Evolutionary conservation across 2,113 vertebrate genomes (phyloP).

Genomic region (Malurus cyaneus): DNA sequence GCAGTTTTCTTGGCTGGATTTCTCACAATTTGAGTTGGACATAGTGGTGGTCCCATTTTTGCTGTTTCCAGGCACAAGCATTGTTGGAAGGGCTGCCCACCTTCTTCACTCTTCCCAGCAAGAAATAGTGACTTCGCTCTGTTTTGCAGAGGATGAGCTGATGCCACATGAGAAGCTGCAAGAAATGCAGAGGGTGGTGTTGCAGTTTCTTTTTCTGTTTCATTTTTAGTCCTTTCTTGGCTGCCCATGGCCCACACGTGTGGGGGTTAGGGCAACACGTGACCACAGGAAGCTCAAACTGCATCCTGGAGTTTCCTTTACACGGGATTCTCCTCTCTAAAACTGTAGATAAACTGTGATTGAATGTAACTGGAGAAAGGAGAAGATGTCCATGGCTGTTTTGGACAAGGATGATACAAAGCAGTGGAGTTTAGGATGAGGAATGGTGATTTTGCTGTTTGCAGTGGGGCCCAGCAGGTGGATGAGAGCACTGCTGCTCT

Average conservation of each 20-base stretch:
- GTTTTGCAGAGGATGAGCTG: not conserved
- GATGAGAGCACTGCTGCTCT: too few species aligned
- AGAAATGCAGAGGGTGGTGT: not conserved
- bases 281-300: not conserved
- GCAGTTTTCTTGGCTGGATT: not conserved
- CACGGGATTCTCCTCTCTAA: not conserved
- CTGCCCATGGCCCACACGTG: fast-evolving
- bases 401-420: too few species aligned
- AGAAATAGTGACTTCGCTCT: not conserved
- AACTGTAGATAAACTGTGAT: not conserved
- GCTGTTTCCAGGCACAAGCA: not conserved
- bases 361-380: too few species aligned
- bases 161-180: not conserved
- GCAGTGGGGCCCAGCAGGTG: too few species aligned
- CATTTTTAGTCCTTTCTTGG: not conserved
- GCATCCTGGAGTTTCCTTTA: not conserved
- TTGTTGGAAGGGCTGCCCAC: not conserved
- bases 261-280: not conserved
- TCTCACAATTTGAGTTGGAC: not conserved
- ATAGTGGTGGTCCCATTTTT: not conserved
- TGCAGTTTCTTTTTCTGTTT: not conserved
- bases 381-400: too few species aligned
- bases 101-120: not conserved
- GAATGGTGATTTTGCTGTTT: too few species aligned
- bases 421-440: too few species aligned